phyloP scores from a whole-genome alignment of 2,888 invertebrate species.

The Xiphydria camelus region DNA sequence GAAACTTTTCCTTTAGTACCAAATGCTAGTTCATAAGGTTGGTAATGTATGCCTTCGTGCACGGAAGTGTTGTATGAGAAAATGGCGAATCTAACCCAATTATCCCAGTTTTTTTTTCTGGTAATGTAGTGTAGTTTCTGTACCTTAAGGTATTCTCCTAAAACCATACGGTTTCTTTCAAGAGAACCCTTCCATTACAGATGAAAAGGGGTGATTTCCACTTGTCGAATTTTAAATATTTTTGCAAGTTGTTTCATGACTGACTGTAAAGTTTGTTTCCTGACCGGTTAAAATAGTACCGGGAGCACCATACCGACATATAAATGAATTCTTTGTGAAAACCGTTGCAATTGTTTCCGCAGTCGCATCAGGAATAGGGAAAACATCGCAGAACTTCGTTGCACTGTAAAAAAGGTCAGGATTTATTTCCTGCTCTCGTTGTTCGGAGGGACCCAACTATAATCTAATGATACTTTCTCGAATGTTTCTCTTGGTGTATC shows the following conservation, averaged over 20 bases:
- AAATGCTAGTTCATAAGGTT: conserved; percentile 16
- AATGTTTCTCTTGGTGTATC: not conserved
- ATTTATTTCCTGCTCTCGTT: too few relatives aligned
- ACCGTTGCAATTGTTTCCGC: not conserved
- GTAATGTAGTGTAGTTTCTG: too few relatives aligned
- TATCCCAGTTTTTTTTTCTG: conserved; percentile 12
- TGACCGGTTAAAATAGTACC: conserved; percentile 7
- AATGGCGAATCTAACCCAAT: conserved; percentile 12
- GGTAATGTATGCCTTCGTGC: conserved; percentile 11
- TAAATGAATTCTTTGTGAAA: not conserved
- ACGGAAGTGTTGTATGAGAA: conserved; percentile 16
- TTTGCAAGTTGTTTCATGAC: conserved; percentile 7
- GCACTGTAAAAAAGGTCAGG: too few relatives aligned
- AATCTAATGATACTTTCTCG: too few relatives aligned
- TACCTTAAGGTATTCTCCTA: conserved; percentile 20
- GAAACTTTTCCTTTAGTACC: conserved; percentile 14
- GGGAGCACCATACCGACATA: conserved; percentile 3
- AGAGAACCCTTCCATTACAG: conserved; percentile 16
- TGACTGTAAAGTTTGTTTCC: not conserved
- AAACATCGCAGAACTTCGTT: not conserved
- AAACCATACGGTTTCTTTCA: conserved; percentile 13
- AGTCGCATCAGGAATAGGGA: not conserved
- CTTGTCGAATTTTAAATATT: conserved; percentile 22
- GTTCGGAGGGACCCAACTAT: too few relatives aligned
- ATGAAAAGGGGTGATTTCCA: conserved; percentile 15